Conservation (phyloP, 2,113 vertebrate genomes). For the Salvelinus alpinus region DNA sequence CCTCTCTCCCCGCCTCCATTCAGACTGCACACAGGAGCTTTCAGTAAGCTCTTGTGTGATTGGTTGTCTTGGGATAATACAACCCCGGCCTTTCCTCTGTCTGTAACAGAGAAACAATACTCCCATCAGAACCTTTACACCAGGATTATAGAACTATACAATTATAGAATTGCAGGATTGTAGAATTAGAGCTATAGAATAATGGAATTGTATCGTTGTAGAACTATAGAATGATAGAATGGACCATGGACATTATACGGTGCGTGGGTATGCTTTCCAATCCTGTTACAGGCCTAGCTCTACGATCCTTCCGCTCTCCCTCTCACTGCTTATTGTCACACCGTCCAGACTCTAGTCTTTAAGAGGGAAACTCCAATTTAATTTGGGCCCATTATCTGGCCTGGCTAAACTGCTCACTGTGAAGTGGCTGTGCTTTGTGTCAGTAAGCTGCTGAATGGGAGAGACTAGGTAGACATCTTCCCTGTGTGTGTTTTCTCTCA, state of each 20-base stretch:
- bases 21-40: neutral
- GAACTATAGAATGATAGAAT: constrained; percentile 20
- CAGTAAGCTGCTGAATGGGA: constrained; percentile 54
- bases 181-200: constrained; percentile 25
- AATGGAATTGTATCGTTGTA: constrained; percentile 27
- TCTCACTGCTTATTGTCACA: constrained; percentile 57
- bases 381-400: constrained; percentile 71
- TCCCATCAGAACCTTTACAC: constrained; percentile 28
- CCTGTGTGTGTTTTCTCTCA: neutral
- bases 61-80: constrained; percentile 34
- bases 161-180: constrained; percentile 25
- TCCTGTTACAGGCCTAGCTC: constrained; percentile 68
- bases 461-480: constrained; percentile 51
- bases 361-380: constrained; percentile 68
- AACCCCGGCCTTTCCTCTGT: constrained; percentile 26
- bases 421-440: constrained; percentile 66
- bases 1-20: neutral
- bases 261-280: constrained; percentile 54
- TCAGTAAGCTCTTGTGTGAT: constrained; percentile 38
- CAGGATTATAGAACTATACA: constrained; percentile 6
- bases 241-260: constrained; percentile 51
- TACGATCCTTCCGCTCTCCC: constrained; percentile 44
- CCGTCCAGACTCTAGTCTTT: constrained; percentile 50
- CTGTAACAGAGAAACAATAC: constrained; percentile 37
- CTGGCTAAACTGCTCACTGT: constrained; percentile 60